These are phyloP conservation scores for Planiliza haematocheilus DNA, from an alignment of 2,113 vertebrate genomes.

Conservation along the genomic window DNA sequence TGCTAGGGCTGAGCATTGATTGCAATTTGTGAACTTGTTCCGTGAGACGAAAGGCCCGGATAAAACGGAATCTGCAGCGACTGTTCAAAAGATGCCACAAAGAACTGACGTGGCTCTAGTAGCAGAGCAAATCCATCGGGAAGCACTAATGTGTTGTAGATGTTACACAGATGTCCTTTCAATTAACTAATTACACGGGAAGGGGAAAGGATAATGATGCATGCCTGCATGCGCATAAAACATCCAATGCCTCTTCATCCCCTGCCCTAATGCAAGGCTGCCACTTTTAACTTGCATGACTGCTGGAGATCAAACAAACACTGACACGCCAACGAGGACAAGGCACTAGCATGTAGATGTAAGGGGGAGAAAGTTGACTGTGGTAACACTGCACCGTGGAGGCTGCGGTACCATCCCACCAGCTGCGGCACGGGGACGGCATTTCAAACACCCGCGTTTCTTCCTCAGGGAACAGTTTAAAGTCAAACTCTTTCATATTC, in stretches of 20 bases:
- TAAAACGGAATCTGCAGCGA: conserved; percentile 41
- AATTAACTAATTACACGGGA: conserved; percentile 74
- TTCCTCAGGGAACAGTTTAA: conserved; percentile 22
- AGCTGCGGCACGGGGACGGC: conserved; percentile 21
- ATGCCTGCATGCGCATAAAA: conserved; percentile 59
- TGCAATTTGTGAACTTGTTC: conserved; percentile 9
- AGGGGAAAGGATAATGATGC: conserved; percentile 59
- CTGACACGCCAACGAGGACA: conserved; percentile 73
- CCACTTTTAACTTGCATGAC: conserved; percentile 62
- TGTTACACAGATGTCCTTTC: conserved; percentile 73
- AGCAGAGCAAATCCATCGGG: conserved; percentile 43
- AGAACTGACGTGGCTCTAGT: conserved; percentile 12
- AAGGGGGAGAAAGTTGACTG: conserved; percentile 42
- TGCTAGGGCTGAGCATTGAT: not conserved
- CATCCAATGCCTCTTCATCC: conserved; percentile 50
- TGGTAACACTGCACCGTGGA: conserved; percentile 20
- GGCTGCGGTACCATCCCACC: conserved; percentile 17
- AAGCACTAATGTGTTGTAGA: conserved; percentile 64
- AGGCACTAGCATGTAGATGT: conserved; percentile 50
- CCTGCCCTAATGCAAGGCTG: conserved; percentile 46
- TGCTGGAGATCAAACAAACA: conserved; percentile 71
- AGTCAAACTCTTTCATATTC: conserved; percentile 36
- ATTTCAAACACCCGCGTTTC: conserved; percentile 50
- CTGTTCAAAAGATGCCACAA: conserved; percentile 41
- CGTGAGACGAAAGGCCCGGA: conserved; percentile 29